These are phyloP conservation scores for Dryococelus australis DNA, from an alignment of 2,888 invertebrate species.

Conservation along the genomic window DNA sequence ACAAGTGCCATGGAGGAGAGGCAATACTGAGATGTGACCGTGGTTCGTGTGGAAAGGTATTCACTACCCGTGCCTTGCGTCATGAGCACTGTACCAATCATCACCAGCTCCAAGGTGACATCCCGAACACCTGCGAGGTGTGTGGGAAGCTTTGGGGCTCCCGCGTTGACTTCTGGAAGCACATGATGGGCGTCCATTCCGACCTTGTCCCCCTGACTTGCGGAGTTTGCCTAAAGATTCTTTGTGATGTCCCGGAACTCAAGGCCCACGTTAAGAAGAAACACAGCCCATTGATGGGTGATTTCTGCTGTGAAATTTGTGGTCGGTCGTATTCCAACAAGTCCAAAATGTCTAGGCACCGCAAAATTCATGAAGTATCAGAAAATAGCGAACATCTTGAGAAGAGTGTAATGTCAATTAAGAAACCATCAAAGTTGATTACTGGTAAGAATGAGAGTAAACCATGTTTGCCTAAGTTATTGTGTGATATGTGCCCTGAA, in stretches of 20 bases:
- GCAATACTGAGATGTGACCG: conserved; percentile 56
- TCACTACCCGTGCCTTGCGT: conserved; percentile 58
- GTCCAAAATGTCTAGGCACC: conserved; percentile 61
- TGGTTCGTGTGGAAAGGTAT: conserved; percentile 58
- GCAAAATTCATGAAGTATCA: conserved; percentile 57
- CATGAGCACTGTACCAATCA: conserved; percentile 59
- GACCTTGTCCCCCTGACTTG: conserved; percentile 61
- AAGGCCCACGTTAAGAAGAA: conserved; percentile 58
- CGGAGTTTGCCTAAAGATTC: conserved; percentile 61
- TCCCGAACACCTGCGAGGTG: conserved; percentile 59
- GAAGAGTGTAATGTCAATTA: conserved; percentile 26
- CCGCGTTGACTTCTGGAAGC: conserved; percentile 63
- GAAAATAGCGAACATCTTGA: neutral
- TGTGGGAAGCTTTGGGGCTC: conserved; percentile 62
- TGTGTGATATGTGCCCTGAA: conserved; percentile 50
- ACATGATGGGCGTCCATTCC: conserved; percentile 62
- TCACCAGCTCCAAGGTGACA: conserved; percentile 53
- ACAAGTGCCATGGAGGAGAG: conserved; percentile 57
- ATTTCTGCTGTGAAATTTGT: conserved; percentile 62
- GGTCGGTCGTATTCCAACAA: conserved; percentile 62
- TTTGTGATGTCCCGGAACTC: conserved; percentile 58
- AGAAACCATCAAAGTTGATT: neutral
- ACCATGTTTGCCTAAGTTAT: conserved; percentile 35
- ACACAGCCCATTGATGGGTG: conserved; percentile 60
- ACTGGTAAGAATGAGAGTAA: neutral